Evolutionary conservation across 2,113 vertebrate species (phyloP), one percentile per base, ranked within the genome.

Genomic region (Esox niger): DNA sequence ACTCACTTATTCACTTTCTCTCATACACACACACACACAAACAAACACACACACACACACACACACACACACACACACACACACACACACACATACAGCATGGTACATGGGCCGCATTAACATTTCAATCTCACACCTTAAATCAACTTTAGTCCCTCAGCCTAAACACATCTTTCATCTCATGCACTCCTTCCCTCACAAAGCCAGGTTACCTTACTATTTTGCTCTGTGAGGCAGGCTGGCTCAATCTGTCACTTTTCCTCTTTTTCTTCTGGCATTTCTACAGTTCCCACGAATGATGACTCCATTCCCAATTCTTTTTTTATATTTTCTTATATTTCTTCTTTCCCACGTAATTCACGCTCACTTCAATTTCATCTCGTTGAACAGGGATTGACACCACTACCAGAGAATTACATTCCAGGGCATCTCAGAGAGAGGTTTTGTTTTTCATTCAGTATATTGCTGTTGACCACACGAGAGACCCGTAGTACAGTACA

Each of bases 401-500:
- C 31, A 65, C 30, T 57, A 11, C 21, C 55, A 13, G 23, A 4
- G 21, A 54, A 21, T 10, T 11, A 29, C n/a, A 25, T 57, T 26
- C 21, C n/a, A 6, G 25, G 47, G 1, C 9, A 8, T 57, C 23
- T 57, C 55, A 27, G 55, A 25, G 55, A 57, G 26, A 57, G 26
- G 0, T 11, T 27, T 57, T 26, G 55, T 29, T 13, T 57, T 57
- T 7, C 10, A 57, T 57, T 57, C 21, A 26, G 15, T 57, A 27
- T 57, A 9, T 2, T 4, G 13, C 13, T 26, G 55, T 29, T 52
- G 47, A 52, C 21, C 6, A 69, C 55, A 68, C 75, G 69, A 70
- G 59, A 68, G 79, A 73, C 68, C 74, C 75, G 68, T 79, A 76
- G 33, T 38, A 38, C 35, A n/a, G 11, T 38, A 38, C 61, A 21